Percentiles rank a stretch among this genome's conserved stretches.
Evolutionary conservation across 1,140 invertebrate genomes (phyloP).

Genomic region (Philaenus spumarius): DNA sequence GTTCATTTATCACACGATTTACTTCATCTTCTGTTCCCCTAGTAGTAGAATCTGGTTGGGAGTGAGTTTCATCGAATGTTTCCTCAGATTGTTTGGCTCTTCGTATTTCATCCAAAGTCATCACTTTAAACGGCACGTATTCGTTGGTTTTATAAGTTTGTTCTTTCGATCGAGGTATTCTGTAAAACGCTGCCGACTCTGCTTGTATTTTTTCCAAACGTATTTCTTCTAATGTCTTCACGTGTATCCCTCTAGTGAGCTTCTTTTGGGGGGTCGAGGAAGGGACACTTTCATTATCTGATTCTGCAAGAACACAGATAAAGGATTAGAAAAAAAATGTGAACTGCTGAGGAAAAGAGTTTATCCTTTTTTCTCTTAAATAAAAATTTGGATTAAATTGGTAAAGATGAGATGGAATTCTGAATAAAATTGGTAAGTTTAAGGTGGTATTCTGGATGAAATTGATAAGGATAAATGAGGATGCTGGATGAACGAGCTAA

Average conservation of each 20-base stretch:
- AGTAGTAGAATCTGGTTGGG: constrained; percentile 4
- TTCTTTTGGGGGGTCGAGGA: constrained; percentile 50
- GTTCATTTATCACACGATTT: not conserved
- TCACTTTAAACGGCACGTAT: constrained; percentile 35
- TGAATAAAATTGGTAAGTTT: too few relatives aligned
- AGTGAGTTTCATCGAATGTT: not conserved
- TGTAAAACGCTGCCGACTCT: constrained; percentile 54
- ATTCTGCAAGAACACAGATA: constrained; percentile 62
- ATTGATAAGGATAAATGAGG: too few relatives aligned
- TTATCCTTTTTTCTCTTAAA: too few relatives aligned
- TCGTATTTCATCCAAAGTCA: constrained; percentile 42
- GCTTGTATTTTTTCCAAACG: constrained; percentile 59
- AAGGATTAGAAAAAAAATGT: constrained; percentile 27
- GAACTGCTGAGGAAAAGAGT: not conserved
- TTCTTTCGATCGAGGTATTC: not conserved
- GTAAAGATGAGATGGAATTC: too few relatives aligned
- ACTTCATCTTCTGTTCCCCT: not conserved
- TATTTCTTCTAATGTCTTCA: constrained; percentile 59
- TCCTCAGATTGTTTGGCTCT: not conserved
- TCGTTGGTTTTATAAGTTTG: not conserved
- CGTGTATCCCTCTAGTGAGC: constrained; percentile 37
- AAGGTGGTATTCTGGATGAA: too few relatives aligned
- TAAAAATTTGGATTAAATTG: too few relatives aligned
- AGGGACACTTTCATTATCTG: constrained; percentile 57
- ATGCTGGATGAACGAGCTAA: too few relatives aligned